A percentile compares a stretch with the other conserved stretches of the same genome.
phyloP scores from a whole-genome alignment of 2,113 vertebrate species.

The Hippocampus abdominalis region DNA sequence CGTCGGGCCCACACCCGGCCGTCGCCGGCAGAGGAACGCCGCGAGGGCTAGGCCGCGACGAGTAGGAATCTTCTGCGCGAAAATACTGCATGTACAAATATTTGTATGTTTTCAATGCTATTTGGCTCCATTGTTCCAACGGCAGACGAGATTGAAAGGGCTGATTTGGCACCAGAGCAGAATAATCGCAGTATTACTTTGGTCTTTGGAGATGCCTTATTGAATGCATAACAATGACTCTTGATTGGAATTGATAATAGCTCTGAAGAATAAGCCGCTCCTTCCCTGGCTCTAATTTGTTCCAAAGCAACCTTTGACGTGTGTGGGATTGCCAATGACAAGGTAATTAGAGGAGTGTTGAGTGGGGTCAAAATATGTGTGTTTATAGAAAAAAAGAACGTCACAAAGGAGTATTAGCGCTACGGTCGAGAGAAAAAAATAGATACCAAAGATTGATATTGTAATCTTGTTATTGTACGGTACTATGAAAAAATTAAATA shows the following conservation, averaged over 20 bases:
- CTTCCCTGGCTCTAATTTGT: conserved; percentile 66
- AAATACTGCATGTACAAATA: not conserved
- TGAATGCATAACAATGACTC: conserved; percentile 71
- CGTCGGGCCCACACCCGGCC: too few species aligned
- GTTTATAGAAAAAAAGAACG: conserved; percentile 20
- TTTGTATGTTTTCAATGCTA: not conserved
- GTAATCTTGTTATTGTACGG: not conserved
- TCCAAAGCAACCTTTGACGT: conserved; percentile 64
- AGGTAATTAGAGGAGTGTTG: conserved; percentile 54
- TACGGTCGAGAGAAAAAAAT: not conserved
- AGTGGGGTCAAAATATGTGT: conserved; percentile 35
- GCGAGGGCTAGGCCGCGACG: too few species aligned
- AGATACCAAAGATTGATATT: not conserved
- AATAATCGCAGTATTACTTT: conserved; percentile 66
- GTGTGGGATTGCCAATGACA: conserved; percentile 47
- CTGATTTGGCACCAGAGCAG: conserved; percentile 58
- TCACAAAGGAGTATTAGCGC: not conserved
- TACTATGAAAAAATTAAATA: too few species aligned
- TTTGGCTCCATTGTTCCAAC: conserved; percentile 45
- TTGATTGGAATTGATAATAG: conserved; percentile 75
- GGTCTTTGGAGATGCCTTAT: conserved; percentile 65
- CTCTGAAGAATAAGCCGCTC: conserved; percentile 53
- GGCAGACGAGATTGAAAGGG: conserved; percentile 57
- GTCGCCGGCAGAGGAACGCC: too few species aligned
- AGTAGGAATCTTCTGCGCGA: not conserved